These are phyloP conservation scores for Tautogolabrus adspersus DNA, from an alignment of 2,113 vertebrate genomes.

Conservation along the genomic window DNA sequence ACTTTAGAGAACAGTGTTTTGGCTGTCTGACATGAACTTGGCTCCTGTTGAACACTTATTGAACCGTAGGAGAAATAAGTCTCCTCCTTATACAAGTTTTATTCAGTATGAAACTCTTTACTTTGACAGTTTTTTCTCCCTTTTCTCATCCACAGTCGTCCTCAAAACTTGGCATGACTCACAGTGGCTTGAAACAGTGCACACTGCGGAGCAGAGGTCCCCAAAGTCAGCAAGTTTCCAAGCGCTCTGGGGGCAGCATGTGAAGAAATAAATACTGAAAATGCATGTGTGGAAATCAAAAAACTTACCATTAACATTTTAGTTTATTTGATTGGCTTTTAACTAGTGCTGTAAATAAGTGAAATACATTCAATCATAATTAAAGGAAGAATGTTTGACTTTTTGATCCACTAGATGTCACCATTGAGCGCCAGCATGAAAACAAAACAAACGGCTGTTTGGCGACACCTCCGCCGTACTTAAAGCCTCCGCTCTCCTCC, in stretches of 20 bases:
- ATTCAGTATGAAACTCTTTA: background rate
- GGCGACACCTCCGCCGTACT: too few relatives aligned
- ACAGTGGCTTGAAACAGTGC: background rate
- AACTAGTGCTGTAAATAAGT: too few relatives aligned
- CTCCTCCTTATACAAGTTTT: background rate
- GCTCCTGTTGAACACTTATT: slow-evolving; percentile 6
- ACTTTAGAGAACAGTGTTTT: background rate
- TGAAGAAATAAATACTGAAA: background rate
- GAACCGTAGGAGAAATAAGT: slow-evolving; percentile 9
- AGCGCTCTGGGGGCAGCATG: background rate
- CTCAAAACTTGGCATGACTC: background rate
- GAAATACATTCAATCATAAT: background rate
- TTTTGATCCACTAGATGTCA: too few relatives aligned
- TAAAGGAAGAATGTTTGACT: too few relatives aligned
- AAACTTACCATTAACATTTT: too few relatives aligned
- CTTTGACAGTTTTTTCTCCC: slow-evolving; percentile 23
- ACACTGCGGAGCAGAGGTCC: background rate
- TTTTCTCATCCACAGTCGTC: background rate
- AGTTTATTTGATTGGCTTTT: too few relatives aligned
- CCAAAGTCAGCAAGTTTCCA: slow-evolving; percentile 2
- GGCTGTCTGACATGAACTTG: slow-evolving; percentile 8
- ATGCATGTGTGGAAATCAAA: background rate
- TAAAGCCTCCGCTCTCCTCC: too few relatives aligned
- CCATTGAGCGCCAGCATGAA: too few relatives aligned
- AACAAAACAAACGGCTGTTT: too few relatives aligned